Base-by-base conservation (phyloP, 1,140 invertebrate genomes). In the Theocolax elegans region DNA sequence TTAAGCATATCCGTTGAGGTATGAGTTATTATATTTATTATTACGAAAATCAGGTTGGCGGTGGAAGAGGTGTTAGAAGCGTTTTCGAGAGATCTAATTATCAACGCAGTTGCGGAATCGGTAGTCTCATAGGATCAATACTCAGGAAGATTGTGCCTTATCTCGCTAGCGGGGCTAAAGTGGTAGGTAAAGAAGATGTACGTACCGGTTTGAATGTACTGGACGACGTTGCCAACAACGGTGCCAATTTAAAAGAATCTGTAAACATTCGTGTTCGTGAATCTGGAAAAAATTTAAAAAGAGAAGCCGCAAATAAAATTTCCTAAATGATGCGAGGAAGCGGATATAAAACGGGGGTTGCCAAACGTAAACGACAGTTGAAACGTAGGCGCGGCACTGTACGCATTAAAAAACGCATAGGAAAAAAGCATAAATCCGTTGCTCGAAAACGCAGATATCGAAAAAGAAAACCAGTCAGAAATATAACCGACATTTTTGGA, bases 301-400 rank as follows among this genome's bases (percentile, higher is more conserved):
- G 73, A 17, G 72, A 74, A 73, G 76, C 73, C 0, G 46, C 59
- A 6, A 66, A 74, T 13, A 74, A 72, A 65, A 56, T 78, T 21
- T 38, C 54, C 7, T 58, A 42, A 40, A 21, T 75, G 25, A 74
- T 75, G 71, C 13, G 31, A 1, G 77, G 75, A 4, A 63, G 60
- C 17, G 72, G 72, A 27, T 75, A 77, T 77, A 75, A 77, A 51
- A 25, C 27, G 2, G 0, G n/a, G 38, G 12, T 23, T 46, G 63
- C 3, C 15, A 27, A 44, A n/a, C 3, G 27, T 35, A 31, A 19
- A 21, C 42, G 23, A 31, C 58, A 48, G 17, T 62, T 17, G 1
- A 31, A 13, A 63, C 29, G 27, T 17, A 60, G 21, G 6, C n/a
- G 19, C 25, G 38, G 27, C 13, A 19, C 2, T 29, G 23, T 29